Conservation (phyloP, 2,888 invertebrate genomes). For the Chymomyza amoena region DNA sequence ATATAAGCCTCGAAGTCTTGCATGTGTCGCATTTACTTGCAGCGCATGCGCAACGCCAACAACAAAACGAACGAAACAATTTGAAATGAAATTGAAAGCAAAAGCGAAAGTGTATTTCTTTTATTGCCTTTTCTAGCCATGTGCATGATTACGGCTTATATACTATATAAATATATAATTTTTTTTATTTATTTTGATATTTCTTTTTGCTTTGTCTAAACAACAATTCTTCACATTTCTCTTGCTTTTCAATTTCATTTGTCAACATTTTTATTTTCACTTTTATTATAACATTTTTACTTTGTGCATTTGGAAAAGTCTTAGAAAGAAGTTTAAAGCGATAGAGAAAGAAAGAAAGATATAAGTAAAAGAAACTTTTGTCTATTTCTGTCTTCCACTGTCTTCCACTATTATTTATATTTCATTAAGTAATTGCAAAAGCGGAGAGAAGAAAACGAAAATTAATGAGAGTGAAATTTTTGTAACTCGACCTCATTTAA, state of each 20-base stretch:
- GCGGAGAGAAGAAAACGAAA: constrained; percentile 13
- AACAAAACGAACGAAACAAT: constrained; percentile 37
- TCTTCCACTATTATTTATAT: constrained; percentile 26
- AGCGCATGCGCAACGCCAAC: constrained; percentile 10
- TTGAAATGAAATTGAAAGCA: constrained; percentile 71
- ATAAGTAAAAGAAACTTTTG: constrained; percentile 1
- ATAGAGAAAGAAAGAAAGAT: background rate
- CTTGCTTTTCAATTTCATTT: constrained; percentile 55
- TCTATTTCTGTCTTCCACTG: constrained; percentile 1
- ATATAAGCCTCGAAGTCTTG: no score
- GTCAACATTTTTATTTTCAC: constrained; percentile 59
- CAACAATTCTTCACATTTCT: constrained; percentile 67
- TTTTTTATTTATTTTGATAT: constrained; percentile 9
- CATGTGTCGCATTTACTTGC: background rate
- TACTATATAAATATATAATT: constrained; percentile 1
- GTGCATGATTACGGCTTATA: background rate
- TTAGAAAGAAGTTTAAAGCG: background rate
- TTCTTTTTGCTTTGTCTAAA: constrained; percentile 29
- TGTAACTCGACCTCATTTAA: background rate
- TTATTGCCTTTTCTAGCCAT: constrained; percentile 18
- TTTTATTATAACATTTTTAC: constrained; percentile 39
- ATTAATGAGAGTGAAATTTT: constrained; percentile 52
- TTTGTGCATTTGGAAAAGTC: background rate
- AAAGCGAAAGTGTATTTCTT: constrained; percentile 71
- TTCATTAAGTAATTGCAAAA: constrained; percentile 51